Conservation (phyloP, 2,888 invertebrate species). For the Criorhina ranunculi region DNA sequence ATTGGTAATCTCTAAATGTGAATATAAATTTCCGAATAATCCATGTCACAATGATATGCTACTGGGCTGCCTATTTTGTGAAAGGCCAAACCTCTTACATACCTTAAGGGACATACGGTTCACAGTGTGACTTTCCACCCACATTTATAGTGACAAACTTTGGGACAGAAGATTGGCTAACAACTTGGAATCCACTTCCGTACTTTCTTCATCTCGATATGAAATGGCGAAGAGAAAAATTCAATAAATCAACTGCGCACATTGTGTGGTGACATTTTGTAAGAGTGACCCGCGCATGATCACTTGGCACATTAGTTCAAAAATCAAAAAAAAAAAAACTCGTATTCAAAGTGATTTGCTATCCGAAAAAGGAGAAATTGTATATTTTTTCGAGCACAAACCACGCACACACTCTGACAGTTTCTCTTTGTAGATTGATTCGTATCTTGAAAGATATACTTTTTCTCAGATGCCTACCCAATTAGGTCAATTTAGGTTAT, state of each 20-base stretch:
- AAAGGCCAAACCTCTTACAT: constrained; percentile 46
- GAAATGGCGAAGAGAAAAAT: constrained; percentile 25
- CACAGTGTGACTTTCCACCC: constrained; percentile 42
- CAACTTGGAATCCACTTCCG: constrained; percentile 47
- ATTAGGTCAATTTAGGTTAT: constrained; percentile 62
- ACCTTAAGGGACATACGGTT: not conserved
- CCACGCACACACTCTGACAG: not conserved
- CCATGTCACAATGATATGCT: constrained; percentile 40
- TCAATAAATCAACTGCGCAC: constrained; percentile 60
- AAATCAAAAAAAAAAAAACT: constrained; percentile 10
- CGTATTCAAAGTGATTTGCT: constrained; percentile 55
- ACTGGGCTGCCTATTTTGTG: constrained; percentile 24
- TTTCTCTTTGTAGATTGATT: constrained; percentile 56
- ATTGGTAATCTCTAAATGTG: no score
- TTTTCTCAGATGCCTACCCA: constrained; percentile 40
- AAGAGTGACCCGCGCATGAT: constrained; percentile 55
- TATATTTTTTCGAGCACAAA: constrained; percentile 9
- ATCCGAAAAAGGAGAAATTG: constrained; percentile 56
- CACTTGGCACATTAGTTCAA: constrained; percentile 41
- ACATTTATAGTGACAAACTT: constrained; percentile 26
- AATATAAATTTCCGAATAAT: no score
- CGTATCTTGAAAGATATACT: constrained; percentile 30
- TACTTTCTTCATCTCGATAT: constrained; percentile 55
- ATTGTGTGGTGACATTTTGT: constrained; percentile 53
- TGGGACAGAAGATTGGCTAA: constrained; percentile 17